A percentile compares a stretch with the other conserved stretches of the same genome.
Conservation (phyloP, 2,888 invertebrate genomes). For the Parnassius mnemosyne region DNA sequence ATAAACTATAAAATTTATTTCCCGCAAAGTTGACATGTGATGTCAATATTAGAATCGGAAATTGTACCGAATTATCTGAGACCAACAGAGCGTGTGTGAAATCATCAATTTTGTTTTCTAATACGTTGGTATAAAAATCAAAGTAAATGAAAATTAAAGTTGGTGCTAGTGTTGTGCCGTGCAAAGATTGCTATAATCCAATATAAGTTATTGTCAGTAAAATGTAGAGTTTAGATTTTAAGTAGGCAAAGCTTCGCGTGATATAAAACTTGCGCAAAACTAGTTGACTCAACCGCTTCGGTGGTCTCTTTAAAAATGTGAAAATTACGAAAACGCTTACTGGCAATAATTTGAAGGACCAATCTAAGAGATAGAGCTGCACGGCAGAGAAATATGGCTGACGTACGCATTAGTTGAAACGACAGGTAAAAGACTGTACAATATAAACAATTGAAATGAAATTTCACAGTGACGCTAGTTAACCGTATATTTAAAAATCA, state of each 20-base stretch:
- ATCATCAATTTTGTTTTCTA: constrained; percentile 12
- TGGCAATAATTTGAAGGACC: too few species aligned
- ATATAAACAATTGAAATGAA: too few species aligned
- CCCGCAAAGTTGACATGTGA: constrained; percentile 30
- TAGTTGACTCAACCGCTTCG: neutral
- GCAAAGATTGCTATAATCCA: constrained; percentile 30
- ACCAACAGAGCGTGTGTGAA: neutral
- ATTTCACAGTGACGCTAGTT: too few species aligned
- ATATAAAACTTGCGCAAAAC: constrained; percentile 3
- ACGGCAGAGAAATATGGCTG: too few species aligned
- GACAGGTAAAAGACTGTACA: too few species aligned
- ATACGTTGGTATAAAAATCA: neutral
- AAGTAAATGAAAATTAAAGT: neutral
- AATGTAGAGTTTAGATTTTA: constrained; percentile 29
- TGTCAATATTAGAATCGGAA: constrained; percentile 28
- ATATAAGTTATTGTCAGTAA: constrained; percentile 31
- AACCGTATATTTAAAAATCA: too few species aligned
- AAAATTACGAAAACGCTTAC: too few species aligned
- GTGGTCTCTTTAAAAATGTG: neutral
- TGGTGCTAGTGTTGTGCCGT: neutral
- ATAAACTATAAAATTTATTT: constrained; percentile 34
- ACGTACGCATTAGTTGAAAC: too few species aligned
- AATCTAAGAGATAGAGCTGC: too few species aligned
- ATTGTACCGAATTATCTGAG: constrained; percentile 18
- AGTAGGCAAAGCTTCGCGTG: constrained; percentile 19